phyloP scores from a whole-genome alignment of 2,888 invertebrate genomes.

The Acanthopleura granulata region DNA sequence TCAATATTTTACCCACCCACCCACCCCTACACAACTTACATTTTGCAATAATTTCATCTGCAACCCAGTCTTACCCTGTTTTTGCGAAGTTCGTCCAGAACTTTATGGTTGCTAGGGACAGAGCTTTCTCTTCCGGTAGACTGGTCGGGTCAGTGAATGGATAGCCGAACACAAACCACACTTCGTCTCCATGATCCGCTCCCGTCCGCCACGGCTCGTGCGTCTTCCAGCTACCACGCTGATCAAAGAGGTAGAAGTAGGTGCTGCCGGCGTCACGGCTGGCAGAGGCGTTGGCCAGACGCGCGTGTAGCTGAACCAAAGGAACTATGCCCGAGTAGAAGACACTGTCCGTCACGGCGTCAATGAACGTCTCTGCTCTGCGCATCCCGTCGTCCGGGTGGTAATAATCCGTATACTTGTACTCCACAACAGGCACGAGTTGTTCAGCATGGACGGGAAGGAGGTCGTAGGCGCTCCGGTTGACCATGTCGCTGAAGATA shows the following conservation, averaged over 20 bases:
- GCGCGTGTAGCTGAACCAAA: not conserved
- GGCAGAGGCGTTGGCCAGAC: not conserved
- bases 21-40: too few relatives aligned
- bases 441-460: not conserved
- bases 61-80: constrained; percentile 16
- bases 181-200: constrained; percentile 13
- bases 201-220: constrained; percentile 17
- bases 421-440: not conserved
- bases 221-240: constrained; percentile 7
- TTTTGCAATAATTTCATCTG: too few relatives aligned
- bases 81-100: constrained; percentile 22
- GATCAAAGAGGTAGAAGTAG: constrained; percentile 21
- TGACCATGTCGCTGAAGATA: not conserved
- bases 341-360: not conserved
- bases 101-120: constrained; percentile 6
- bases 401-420: not conserved
- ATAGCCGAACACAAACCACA: constrained; percentile 14
- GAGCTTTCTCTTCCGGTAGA: not conserved
- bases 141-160: not conserved
- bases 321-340: constrained; percentile 13
- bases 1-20: too few relatives aligned
- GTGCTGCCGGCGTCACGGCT: not conserved
- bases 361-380: not conserved
- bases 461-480: not conserved
- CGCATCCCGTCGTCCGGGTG: not conserved